Base-by-base conservation (phyloP, 2,113 vertebrate species). In the Myxocyprinus asiaticus region DNA sequence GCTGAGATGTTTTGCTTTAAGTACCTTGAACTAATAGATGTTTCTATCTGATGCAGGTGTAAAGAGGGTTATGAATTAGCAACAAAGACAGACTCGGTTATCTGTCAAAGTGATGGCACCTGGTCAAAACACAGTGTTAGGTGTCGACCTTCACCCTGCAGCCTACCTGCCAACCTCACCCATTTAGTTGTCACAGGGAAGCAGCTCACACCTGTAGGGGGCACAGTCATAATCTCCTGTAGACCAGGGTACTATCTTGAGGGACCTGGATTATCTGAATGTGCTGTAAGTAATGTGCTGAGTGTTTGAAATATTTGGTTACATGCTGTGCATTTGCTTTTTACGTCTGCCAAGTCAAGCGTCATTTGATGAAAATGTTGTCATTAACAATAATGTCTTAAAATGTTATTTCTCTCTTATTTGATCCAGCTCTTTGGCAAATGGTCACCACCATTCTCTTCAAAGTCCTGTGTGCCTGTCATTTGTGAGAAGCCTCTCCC, bases 401-500 rank as follows among this genome's bases (percentile, higher is more conserved):
- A 33, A 22, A 9, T 71, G 1, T 14, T 65, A 50, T 22, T 50
- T 33, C 66, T 9, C 33, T 56, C 79, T 47, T 81, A 80, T 84
- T 62, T 84, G 67, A 79, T 89, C 78, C 80, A 99, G 97, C 88
- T 89, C 48, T 89, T 93, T 61, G 95, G 95, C 17, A 69, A 85
- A 79, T 99, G 98, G 98, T 58, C 92, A 58, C 98, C 96, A n/a
- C 87, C 83, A 0, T 88, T 98, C 86, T 91, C 91, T 58, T 92
- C 94, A 4, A 91, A 93, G 33, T 90, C 92, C 67, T 99, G 98
- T 77, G 81, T 87, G 66, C 93, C 93, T 61, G 88, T 95, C 77
- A 92, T 91, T 48, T 99, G 98, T 87, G 94, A 91, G 79, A 88
- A 88, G 59, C 97, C 96, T 6, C 86, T 88, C 17, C 84, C 87